Percentiles rank a stretch among this genome's conserved stretches.
These are phyloP conservation scores for Sinonovacula constricta DNA, from an alignment of 1,140 invertebrate species.

Conservation along the genomic window DNA sequence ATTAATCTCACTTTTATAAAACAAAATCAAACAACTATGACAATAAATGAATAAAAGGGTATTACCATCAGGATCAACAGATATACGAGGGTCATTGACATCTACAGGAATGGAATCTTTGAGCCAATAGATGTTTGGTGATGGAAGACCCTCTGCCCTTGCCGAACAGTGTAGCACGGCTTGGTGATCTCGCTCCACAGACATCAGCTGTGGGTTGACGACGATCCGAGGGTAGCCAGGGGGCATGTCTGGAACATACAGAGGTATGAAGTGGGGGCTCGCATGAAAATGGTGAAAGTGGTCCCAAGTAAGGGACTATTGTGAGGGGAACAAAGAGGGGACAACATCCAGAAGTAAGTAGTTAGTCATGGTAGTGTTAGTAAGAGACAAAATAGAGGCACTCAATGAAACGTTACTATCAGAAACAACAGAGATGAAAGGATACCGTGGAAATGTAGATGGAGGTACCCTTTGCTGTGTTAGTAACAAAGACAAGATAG, in stretches of 20 bases:
- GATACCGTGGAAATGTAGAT: too few relatives aligned
- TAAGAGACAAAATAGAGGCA: neutral
- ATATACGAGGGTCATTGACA: slow-evolving; percentile 87
- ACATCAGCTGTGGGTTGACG: slow-evolving; percentile 89
- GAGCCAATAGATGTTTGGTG: slow-evolving; percentile 92
- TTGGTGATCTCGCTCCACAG: slow-evolving; percentile 96
- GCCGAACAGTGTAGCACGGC: slow-evolving; percentile 93
- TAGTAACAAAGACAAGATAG: too few relatives aligned
- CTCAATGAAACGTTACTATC: neutral
- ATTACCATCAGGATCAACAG: slow-evolving; percentile 87
- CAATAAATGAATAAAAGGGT: too few relatives aligned
- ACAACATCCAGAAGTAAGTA: neutral
- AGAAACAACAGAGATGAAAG: neutral
- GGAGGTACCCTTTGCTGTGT: too few relatives aligned
- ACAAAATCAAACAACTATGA: too few relatives aligned
- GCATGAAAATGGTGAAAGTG: slow-evolving; percentile 57
- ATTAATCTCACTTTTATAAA: too few relatives aligned
- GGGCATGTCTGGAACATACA: slow-evolving; percentile 82
- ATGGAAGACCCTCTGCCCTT: slow-evolving; percentile 85
- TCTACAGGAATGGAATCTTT: slow-evolving; percentile 94
- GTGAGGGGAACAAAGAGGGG: neutral
- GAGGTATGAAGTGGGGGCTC: slow-evolving; percentile 92
- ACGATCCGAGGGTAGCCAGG: slow-evolving; percentile 94
- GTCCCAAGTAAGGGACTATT: neutral
- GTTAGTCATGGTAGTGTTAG: neutral